Base-by-base conservation (phyloP, 2,113 vertebrate species). In the Ciconia maguari region DNA sequence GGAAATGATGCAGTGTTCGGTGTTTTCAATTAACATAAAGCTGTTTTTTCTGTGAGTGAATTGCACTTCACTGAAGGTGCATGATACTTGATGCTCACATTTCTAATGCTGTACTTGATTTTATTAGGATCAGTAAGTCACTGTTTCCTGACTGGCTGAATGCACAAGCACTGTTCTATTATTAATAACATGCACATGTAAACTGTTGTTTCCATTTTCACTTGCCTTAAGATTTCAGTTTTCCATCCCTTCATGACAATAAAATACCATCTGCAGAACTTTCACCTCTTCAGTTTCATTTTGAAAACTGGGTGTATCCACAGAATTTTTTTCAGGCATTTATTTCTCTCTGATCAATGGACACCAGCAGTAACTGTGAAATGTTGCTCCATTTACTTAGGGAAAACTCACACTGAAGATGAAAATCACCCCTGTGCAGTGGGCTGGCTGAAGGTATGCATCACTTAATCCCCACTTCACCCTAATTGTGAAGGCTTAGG, bases 401-500 rank as follows among this genome's bases (percentile, higher is more conserved):
- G 97, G 96, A 87, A 97, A 97, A 96, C 94, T 97, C 95, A 95
- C 96, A 97, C 94, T 97, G 97, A 97, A 97, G 96, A 97, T 97
- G 96, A 97, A 96, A 96, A 97, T 97, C 96, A 97, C 96, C 96
- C 97, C 94, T 97, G 96, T 97, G 96, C 94, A 97, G 95, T 95
- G 94, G 94, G 96, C 95, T 96, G 96, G 95, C 95, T 96, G 95
- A 96, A 97, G 97, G 96, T 97, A 97, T 11, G 96, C 95, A 82
- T 96, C 96, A 91, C 95, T 16, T 89, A 91, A 95, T 94, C 89
- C 95, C 96, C 94, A 91, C 97, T 95, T 96, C 94, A 94, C 95
- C 95, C 96, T 29, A 24, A 87, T 72, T 68, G 94, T 95, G 90
- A 85, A 95, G 97, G 80, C 87, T 96, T 90, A 77, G 94, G 72